Percentiles rank a stretch among this genome's conserved stretches.
phyloP scores from a whole-genome alignment of 2,888 invertebrate species.

The Exephanes ischioxanthus region DNA sequence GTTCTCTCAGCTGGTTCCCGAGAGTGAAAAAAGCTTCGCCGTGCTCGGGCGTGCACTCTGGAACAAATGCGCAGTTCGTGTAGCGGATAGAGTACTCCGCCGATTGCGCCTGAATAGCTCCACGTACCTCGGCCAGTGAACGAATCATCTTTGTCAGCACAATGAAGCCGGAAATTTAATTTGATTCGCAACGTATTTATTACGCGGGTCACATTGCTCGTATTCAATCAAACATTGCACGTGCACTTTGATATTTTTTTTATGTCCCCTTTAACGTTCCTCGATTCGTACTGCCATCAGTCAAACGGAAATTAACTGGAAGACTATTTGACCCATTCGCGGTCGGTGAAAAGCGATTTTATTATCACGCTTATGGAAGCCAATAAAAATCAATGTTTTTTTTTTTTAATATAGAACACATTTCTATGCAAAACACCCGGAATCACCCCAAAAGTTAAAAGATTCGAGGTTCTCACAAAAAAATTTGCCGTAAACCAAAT shows the following conservation, averaged over 20 bases:
- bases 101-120: conserved; percentile 73
- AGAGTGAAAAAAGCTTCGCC: conserved; percentile 17
- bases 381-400: neutral
- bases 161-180: conserved; percentile 76
- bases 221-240: conserved; percentile 48
- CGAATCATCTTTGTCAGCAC: conserved; percentile 67
- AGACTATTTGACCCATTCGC: neutral
- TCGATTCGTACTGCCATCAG: conserved; percentile 8
- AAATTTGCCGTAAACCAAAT: neutral
- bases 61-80: conserved; percentile 48
- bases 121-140: conserved; percentile 48
- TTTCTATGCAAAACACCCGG: neutral
- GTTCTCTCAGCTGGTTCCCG: conserved; percentile 2
- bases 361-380: neutral
- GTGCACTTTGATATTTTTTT: conserved; percentile 41
- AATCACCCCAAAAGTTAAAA: too few relatives aligned
- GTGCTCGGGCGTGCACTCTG: neutral
- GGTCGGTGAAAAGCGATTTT: neutral
- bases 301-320: conserved; percentile 15
- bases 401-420: neutral
- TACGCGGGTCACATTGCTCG: conserved; percentile 22
- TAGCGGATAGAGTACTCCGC: conserved; percentile 47
- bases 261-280: neutral
- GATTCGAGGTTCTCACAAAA: neutral
- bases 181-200: conserved; percentile 73